A percentile compares a stretch with the other conserved stretches of the same genome.
Conservation (phyloP, 2,797 vertebrate genomes). For the Telmatherina bonti region DNA sequence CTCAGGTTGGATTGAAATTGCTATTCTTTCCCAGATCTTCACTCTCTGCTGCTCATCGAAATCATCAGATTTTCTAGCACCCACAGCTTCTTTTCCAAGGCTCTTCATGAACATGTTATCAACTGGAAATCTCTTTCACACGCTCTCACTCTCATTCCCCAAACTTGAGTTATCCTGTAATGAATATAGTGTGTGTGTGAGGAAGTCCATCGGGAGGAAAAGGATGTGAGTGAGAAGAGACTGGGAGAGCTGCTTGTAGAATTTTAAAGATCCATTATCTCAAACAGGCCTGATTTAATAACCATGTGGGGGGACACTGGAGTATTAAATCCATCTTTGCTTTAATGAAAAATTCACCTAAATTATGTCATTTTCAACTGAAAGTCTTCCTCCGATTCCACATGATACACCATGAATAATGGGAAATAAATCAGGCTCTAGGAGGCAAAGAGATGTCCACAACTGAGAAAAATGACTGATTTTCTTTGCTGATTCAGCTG, state of each 20-base stretch:
- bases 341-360: constrained; percentile 76
- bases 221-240: constrained; percentile 53
- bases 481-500: constrained; percentile 66
- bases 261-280: constrained; percentile 83
- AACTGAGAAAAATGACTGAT: constrained; percentile 43
- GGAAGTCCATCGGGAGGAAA: constrained; percentile 62
- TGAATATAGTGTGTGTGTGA: constrained; percentile 65
- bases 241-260: constrained; percentile 71
- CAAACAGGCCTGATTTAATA: constrained; percentile 79
- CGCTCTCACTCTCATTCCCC: constrained; percentile 40
- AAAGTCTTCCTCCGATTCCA: constrained; percentile 49
- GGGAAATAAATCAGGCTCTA: constrained; percentile 53
- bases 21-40: constrained; percentile 58
- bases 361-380: constrained; percentile 68
- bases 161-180: constrained; percentile 71
- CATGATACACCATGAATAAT: constrained; percentile 33
- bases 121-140: constrained; percentile 73
- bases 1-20: constrained; percentile 51
- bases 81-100: constrained; percentile 44
- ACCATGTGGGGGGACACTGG: constrained; percentile 63
- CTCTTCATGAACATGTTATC: constrained; percentile 72
- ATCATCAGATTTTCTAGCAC: constrained; percentile 57
- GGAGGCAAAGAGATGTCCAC: constrained; percentile 35
- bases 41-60: constrained; percentile 59
- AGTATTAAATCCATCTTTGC: constrained; percentile 72